Conservation (phyloP, 2,113 vertebrate genomes). For the Setophaga kirtlandii region DNA sequence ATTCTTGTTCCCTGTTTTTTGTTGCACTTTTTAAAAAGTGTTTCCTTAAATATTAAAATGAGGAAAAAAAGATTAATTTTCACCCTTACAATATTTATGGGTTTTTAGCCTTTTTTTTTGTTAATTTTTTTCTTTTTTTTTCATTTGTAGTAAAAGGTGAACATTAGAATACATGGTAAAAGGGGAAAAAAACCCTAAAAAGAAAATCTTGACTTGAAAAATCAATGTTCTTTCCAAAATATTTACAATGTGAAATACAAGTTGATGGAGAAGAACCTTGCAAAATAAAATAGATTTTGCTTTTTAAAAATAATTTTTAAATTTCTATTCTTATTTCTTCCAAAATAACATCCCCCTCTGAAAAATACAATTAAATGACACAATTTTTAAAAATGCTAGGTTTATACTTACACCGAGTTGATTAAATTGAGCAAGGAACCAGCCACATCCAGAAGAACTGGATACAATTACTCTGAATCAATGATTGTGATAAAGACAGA, state of each 20-base stretch:
- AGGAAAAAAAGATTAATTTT: neutral
- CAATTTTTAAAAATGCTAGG: neutral
- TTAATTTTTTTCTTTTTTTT: neutral
- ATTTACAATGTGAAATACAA: neutral
- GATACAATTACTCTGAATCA: neutral
- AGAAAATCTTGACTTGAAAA: neutral
- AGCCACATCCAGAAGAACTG: neutral
- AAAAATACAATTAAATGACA: neutral
- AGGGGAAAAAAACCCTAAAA: fast-evolving
- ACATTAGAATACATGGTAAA: neutral
- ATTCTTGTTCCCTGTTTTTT: neutral
- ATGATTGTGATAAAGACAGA: neutral
- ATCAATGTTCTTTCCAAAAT: neutral
- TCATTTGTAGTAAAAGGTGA: neutral
- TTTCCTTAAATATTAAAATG: neutral
- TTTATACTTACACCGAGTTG: neutral
- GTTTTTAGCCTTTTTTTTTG: neutral
- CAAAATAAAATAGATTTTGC: neutral
- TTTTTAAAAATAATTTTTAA: neutral
- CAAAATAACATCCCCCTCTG: neutral
- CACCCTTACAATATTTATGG: neutral
- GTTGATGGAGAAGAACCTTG: neutral
- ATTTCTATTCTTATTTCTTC: neutral
- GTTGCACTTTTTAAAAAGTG: neutral
- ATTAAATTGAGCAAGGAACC: neutral